Evolutionary conservation across 1,140 invertebrate species (phyloP).

Genomic region (Habropoda laboriosa): DNA sequence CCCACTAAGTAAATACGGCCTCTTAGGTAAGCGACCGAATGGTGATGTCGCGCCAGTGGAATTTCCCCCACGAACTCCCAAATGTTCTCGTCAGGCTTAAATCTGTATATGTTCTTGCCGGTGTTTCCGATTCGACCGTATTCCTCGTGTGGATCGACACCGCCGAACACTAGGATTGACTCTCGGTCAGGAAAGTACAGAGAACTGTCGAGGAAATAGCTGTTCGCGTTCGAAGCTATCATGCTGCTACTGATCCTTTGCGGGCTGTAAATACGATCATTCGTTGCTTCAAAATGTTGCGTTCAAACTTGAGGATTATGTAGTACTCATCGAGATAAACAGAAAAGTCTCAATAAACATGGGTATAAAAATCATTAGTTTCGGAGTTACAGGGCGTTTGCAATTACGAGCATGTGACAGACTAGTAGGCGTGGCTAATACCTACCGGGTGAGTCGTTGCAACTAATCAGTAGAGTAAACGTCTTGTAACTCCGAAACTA

Average conservation of each 20-base stretch:
- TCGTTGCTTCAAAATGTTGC: too few relatives aligned
- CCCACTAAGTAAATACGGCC: constrained; percentile 84
- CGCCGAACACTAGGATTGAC: constrained; percentile 84
- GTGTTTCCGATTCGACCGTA: constrained; percentile 81
- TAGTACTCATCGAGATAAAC: too few relatives aligned
- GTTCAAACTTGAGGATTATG: too few relatives aligned
- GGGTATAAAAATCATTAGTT: too few relatives aligned
- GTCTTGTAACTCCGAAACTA: too few relatives aligned
- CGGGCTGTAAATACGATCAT: constrained; percentile 37
- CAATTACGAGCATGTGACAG: too few relatives aligned
- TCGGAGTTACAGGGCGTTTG: too few relatives aligned
- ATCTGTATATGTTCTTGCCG: constrained; percentile 83
- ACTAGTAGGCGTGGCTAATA: too few relatives aligned
- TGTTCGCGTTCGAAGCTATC: constrained; percentile 11
- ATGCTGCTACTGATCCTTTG: constrained; percentile 50
- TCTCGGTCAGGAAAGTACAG: constrained; percentile 83
- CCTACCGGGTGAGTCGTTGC: too few relatives aligned
- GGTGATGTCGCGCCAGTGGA: constrained; percentile 84
- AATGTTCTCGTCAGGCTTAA: constrained; percentile 81
- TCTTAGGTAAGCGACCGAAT: constrained; percentile 82
- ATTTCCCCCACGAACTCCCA: constrained; percentile 84
- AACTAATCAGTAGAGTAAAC: too few relatives aligned
- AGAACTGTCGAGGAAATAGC: constrained; percentile 75
- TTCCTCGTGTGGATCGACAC: constrained; percentile 83
- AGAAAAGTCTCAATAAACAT: too few relatives aligned